These are phyloP conservation scores for Drosophila auraria DNA, from an alignment of 1,140 invertebrate genomes.

Conservation along the genomic window DNA sequence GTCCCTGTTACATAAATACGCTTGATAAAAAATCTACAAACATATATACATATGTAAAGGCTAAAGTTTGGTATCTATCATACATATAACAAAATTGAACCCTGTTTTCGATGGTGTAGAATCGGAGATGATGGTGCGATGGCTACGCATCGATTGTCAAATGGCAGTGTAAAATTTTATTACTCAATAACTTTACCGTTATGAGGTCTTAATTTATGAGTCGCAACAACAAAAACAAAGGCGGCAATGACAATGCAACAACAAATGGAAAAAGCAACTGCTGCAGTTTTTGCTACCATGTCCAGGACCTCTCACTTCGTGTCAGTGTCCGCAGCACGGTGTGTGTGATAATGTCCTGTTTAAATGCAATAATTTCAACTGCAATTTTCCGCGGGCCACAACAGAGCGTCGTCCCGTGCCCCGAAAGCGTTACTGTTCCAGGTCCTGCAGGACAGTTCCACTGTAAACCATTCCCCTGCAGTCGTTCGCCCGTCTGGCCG, in stretches of 20 bases:
- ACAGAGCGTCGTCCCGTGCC: slow-evolving; percentile 23
- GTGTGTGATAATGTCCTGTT: slow-evolving; percentile 80
- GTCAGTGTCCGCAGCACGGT: slow-evolving; percentile 25
- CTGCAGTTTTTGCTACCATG: slow-evolving; percentile 69
- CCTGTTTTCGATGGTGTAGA: background rate
- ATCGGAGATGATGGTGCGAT: slow-evolving; percentile 32
- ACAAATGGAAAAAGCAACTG: slow-evolving; percentile 77
- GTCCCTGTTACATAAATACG: too few species aligned
- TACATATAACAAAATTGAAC: background rate
- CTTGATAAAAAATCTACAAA: too few species aligned
- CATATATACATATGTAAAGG: background rate
- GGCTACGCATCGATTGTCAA: slow-evolving; percentile 76
- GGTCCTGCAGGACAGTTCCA: slow-evolving; percentile 33
- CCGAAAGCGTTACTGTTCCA: slow-evolving; percentile 13
- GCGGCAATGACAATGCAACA: slow-evolving; percentile 52
- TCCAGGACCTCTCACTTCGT: slow-evolving; percentile 44
- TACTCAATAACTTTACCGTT: slow-evolving; percentile 82
- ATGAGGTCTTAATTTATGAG: slow-evolving; percentile 84
- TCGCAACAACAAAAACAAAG: slow-evolving; percentile 56
- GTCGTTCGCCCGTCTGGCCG: slow-evolving; percentile 52
- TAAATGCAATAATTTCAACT: slow-evolving; percentile 83
- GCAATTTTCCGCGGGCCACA: slow-evolving; percentile 68
- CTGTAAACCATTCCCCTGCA: slow-evolving; percentile 24
- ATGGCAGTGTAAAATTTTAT: slow-evolving; percentile 82
- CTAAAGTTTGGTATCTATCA: background rate